Evolutionary conservation across 2,888 invertebrate genomes (phyloP).

Genomic region (Eubasilissa splendida): DNA sequence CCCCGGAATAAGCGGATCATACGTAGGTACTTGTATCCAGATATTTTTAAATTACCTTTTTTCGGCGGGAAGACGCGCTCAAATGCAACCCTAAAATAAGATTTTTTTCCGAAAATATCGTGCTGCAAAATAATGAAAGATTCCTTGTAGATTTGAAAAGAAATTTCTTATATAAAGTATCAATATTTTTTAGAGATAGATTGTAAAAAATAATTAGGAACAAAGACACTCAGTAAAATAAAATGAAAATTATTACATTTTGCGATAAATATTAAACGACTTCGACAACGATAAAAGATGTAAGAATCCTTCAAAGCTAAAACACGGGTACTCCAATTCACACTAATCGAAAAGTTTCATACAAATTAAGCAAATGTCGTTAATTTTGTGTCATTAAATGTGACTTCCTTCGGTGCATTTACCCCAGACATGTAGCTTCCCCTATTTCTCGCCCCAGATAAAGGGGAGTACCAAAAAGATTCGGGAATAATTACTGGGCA

Average conservation of each 20-base stretch:
- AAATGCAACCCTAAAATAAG: neutral
- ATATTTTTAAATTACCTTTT: constrained; percentile 32
- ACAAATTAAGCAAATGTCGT: constrained; percentile 43
- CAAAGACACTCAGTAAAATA: no score
- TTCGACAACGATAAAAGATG: no score
- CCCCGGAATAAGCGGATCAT: constrained; percentile 30
- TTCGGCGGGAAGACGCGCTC: constrained; percentile 13
- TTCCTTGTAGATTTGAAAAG: no score
- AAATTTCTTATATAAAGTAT: no score
- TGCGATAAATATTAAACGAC: no score
- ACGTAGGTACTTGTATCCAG: constrained; percentile 2
- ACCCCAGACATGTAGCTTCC: constrained; percentile 37
- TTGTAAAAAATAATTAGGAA: no score
- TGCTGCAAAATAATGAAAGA: no score
- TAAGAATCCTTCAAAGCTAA: neutral
- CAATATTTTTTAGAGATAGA: no score
- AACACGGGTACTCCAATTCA: constrained; percentile 12
- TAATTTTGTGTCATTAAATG: constrained; percentile 42
- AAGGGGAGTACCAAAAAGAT: constrained; percentile 47
- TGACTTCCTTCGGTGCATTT: constrained; percentile 22
- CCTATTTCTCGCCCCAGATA: constrained; percentile 36
- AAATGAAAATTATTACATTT: no score
- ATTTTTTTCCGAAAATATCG: neutral
- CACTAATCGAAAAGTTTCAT: constrained; percentile 15
- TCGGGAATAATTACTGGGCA: constrained; percentile 45